These are phyloP conservation scores for Zeuzera pyrina DNA, from an alignment of 2,888 invertebrate genomes.

Conservation along the genomic window DNA sequence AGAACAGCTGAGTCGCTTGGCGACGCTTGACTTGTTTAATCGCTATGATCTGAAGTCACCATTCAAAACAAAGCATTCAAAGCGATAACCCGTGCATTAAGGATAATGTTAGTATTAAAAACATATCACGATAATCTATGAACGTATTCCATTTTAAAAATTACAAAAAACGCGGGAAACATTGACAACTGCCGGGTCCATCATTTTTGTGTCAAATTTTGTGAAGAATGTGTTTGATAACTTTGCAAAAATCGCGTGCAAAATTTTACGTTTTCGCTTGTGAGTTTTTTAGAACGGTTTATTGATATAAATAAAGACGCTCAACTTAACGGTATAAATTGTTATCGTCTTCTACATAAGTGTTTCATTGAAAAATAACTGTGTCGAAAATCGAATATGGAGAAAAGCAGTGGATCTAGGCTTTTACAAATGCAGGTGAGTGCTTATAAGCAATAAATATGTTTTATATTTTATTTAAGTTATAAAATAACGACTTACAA, in stretches of 20 bases:
- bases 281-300: constrained; percentile 12
- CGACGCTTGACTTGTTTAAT: constrained; percentile 57
- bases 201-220: constrained; percentile 48
- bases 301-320: constrained; percentile 12
- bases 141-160: constrained; percentile 13
- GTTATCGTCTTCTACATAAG: constrained; percentile 26
- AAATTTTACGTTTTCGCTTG: constrained; percentile 17
- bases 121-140: too few species aligned
- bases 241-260: constrained; percentile 42
- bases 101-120: too few species aligned
- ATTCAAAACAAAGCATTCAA: constrained; percentile 10
- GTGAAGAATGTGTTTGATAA: constrained; percentile 30
- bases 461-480: not conserved
- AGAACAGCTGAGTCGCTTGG: constrained; percentile 48
- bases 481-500: not conserved
- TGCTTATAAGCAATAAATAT: not conserved
- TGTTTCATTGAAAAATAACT: not conserved
- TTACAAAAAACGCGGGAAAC: constrained; percentile 20
- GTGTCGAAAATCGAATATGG: constrained; percentile 37
- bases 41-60: constrained; percentile 25
- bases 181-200: constrained; percentile 15
- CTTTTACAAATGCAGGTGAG: constrained; percentile 64
- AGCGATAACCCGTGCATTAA: constrained; percentile 19
- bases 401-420: constrained; percentile 52
- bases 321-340: constrained; percentile 19